Base-by-base conservation (phyloP, 2,797 vertebrate species). In the Syndactyla subalaris region DNA sequence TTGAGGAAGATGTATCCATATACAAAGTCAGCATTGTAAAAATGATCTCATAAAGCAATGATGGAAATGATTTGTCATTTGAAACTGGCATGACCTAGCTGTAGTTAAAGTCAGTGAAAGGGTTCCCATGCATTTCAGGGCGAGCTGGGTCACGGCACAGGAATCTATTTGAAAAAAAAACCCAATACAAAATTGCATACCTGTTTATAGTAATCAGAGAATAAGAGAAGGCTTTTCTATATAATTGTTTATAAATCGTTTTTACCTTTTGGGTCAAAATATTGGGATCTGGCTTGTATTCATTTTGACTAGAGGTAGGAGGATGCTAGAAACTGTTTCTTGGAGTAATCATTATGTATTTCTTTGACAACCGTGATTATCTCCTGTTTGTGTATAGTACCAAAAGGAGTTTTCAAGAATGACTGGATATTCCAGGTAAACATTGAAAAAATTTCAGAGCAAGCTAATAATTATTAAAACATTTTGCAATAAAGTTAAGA, bases 191-290 rank as follows among this genome's bases (percentile, higher is more conserved):
- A 93, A 75, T 24, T 73, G 10, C 45, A 13, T 58, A 36, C 45
- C 45, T 10, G 3, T 84, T 86, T 91, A 23, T 63, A 38, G 17
- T 83, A 74, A 93, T 73, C 26, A 68, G 48, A 67, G 38, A 78
- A 24, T 17, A 63, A 63, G 39, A 70, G 39, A n/a, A 19, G 15
- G 17, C 16, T 79, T 96, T 93, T 86, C 78, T 71, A 12, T 72
- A 26, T 66, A 70, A 52, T 76, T 57, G 12, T 85, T 94, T 70
- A 46, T 65, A 92, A 84, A 63, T 66, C 0, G 22, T 82, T 93
- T 94, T 91, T 96, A 89, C 52, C 66, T 92, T 93, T 80, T n/a
- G 52, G 87, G 88, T 92, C 91, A 92, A 95, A 95, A 95, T 94
- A 85, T 61, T 94, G 77, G 67, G 83, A 75, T 88, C 74, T 93